These are phyloP conservation scores for Boleophthalmus pectinirostris DNA, from an alignment of 2,113 vertebrate species.

Conservation along the genomic window DNA sequence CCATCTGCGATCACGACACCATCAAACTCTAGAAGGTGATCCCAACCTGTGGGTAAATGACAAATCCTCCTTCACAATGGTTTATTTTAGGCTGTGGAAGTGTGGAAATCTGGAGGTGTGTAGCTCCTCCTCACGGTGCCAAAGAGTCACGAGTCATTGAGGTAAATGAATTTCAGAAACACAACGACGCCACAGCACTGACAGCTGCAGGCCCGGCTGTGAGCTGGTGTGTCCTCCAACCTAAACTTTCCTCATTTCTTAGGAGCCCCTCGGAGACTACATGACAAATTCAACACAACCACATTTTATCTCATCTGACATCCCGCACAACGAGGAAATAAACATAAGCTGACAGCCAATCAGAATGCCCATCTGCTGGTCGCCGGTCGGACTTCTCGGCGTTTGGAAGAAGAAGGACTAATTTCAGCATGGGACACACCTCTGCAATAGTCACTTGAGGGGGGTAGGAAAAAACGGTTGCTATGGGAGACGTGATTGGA, in stretches of 20 bases:
- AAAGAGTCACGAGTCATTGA: slow-evolving; percentile 16
- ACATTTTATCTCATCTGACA: slow-evolving; percentile 67
- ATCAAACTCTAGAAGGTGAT: too few species aligned
- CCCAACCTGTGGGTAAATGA: too few species aligned
- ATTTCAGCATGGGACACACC: slow-evolving; percentile 53
- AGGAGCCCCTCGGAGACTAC: slow-evolving; percentile 45
- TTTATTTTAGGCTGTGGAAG: neutral
- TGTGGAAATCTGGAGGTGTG: neutral
- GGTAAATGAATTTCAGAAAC: slow-evolving; percentile 4
- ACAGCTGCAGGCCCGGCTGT: slow-evolving; percentile 36
- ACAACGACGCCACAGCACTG: slow-evolving; percentile 23
- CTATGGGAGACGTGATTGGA: slow-evolving; percentile 55
- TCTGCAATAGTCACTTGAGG: slow-evolving; percentile 34
- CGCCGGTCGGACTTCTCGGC: slow-evolving; percentile 38
- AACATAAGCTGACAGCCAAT: slow-evolving; percentile 71
- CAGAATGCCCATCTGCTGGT: slow-evolving; percentile 67
- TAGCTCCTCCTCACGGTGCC: neutral
- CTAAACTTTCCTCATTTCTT: slow-evolving; percentile 59
- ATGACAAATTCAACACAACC: slow-evolving; percentile 59
- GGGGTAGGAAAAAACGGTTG: slow-evolving; percentile 35
- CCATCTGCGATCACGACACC: too few species aligned
- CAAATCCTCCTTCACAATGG: neutral
- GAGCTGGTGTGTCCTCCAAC: slow-evolving; percentile 32
- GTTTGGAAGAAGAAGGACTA: slow-evolving; percentile 51
- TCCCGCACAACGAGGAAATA: slow-evolving; percentile 65